Base-by-base conservation (phyloP, 2,888 invertebrate genomes). In the Meloe dianella region DNA sequence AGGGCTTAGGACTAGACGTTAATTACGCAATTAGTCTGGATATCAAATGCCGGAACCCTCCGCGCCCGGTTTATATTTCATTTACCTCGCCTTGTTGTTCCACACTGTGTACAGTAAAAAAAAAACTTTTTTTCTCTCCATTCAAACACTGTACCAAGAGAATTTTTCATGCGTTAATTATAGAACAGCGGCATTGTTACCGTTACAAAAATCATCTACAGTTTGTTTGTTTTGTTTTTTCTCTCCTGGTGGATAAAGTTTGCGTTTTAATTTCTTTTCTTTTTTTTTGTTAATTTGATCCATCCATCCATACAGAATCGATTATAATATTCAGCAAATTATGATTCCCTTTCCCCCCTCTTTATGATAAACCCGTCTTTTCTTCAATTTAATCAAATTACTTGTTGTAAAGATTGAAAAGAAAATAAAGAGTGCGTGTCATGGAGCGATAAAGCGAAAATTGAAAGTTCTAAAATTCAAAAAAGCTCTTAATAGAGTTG, bases 381-480 rank as follows among this genome's bases (percentile, higher is more conserved):
- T 64, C 54, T 64, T 22, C 60, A 27, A 59, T 27, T 20, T 20
- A 22, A 47, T 47, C 47, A 47, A 47, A 47, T 47, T 47, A 47
- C 20, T 68, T 68, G 61, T 27, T 59, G 30, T 30, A 64, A 66
- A 75, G 72, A 77, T 77, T 76, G 75, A 71, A 75, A 75, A 76
- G 74, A 60, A 61, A 65, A 67, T 67, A 70, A 68, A 27, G 67
- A 68, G 76, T 77, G 79, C 80, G 80, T 81, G 80, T 76, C 77
- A 75, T 74, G 76, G 75, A 74, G 77, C 81, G 81, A 82, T 82
- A 82, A 80, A 79, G 77, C 71, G 78, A 79, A 82, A 82, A 83
- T 82, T 82, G 81, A 81, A 82, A 82, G n/a, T 81, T 82, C 79
- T 76, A 79, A 78, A 76, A 81, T 81, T 80, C 78, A 81, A 77